Percentiles rank a stretch among this genome's conserved stretches.
Conservation (phyloP, 2,113 vertebrate genomes). For the Phainopepla nitens region DNA sequence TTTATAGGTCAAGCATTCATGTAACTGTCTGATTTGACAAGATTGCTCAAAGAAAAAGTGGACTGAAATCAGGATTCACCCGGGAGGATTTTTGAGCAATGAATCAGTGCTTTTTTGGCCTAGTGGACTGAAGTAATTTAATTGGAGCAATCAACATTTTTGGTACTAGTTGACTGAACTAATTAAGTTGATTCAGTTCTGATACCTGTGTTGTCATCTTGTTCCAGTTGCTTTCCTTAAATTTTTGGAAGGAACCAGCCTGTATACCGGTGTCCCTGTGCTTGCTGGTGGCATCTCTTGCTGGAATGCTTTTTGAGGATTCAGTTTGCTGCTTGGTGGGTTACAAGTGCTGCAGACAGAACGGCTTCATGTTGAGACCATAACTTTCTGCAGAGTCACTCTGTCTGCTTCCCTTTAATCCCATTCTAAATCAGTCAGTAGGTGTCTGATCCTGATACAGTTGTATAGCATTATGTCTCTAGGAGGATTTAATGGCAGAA, state of each 20-base stretch:
- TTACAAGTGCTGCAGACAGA: neutral
- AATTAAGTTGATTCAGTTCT: neutral
- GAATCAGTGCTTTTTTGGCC: neutral
- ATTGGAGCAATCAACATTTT: neutral
- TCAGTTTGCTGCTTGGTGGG: neutral
- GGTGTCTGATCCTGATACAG: neutral
- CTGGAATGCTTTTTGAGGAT: neutral
- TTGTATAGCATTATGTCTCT: neutral
- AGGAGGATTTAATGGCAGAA: neutral
- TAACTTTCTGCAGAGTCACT: neutral
- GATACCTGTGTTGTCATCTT: neutral
- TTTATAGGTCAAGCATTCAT: neutral
- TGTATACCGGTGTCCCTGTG: neutral
- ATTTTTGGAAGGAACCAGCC: neutral
- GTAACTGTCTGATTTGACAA: neutral
- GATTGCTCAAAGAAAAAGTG: neutral
- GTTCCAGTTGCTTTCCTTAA: neutral
- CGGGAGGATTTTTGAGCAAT: neutral
- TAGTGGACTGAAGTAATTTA: slow-evolving; percentile 4
- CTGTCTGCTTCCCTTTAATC: neutral
- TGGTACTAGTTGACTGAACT: neutral
- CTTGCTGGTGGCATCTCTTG: neutral
- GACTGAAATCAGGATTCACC: neutral
- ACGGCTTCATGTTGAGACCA: fast-evolving
- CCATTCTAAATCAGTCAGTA: neutral